Percentiles rank a stretch among this genome's conserved stretches.
Evolutionary conservation across 2,797 vertebrate genomes (phyloP).

Genomic region (Columba guinea): DNA sequence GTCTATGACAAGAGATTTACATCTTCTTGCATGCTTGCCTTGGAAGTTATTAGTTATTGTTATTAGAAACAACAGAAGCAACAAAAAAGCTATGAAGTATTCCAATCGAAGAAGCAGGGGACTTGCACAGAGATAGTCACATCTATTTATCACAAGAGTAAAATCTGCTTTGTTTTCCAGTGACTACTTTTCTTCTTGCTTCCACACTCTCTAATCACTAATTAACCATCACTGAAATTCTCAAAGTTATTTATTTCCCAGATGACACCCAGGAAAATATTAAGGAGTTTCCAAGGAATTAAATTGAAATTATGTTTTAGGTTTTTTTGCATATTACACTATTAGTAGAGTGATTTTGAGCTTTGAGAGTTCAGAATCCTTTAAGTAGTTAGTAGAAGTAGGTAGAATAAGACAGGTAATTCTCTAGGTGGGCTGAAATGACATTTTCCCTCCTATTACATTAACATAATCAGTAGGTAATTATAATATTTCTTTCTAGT

Average conservation of each 20-base stretch:
- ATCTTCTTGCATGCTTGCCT: neutral
- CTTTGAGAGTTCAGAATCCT: neutral
- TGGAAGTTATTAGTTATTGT: neutral
- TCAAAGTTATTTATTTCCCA: neutral
- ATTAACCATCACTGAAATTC: neutral
- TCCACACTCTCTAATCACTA: neutral
- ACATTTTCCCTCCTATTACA: neutral
- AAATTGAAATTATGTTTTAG: neutral
- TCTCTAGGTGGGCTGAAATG: neutral
- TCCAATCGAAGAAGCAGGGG: neutral
- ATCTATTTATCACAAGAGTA: neutral
- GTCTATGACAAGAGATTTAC: neutral
- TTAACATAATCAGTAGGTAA: slow-evolving; percentile 8
- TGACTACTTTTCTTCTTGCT: neutral
- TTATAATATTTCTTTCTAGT: neutral
- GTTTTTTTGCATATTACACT: neutral
- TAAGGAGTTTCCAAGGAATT: neutral
- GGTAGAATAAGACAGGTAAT: neutral
- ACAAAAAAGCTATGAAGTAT: neutral
- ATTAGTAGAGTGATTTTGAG: neutral
- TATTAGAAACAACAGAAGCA: neutral
- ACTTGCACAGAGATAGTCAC: neutral
- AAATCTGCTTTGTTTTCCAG: neutral
- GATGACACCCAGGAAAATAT: neutral
- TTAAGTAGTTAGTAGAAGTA: neutral